A percentile compares a stretch with the other conserved stretches of the same genome.
phyloP scores from a whole-genome alignment of 2,888 invertebrate genomes.

The Agrotis exclamationis region DNA sequence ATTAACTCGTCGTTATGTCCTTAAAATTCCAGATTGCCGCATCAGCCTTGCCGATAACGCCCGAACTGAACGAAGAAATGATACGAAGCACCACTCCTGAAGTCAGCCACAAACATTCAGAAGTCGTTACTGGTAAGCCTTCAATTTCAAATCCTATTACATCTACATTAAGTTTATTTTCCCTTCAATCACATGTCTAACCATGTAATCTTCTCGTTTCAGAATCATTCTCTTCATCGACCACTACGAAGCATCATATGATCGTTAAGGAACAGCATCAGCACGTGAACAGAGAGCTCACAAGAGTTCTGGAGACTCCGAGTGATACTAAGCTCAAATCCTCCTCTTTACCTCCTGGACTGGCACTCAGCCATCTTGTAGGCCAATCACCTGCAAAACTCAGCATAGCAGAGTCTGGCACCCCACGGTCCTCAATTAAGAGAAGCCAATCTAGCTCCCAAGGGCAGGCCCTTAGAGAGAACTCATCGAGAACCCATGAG shows the following conservation, averaged over 20 bases:
- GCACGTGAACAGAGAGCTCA: conserved; percentile 83
- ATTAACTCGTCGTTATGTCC: neutral
- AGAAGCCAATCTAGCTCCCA: conserved; percentile 89
- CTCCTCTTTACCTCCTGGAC: conserved; percentile 92
- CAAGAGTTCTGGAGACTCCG: conserved; percentile 83
- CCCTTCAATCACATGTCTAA: conserved; percentile 5
- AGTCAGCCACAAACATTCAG: conserved; percentile 84
- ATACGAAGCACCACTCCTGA: conserved; percentile 93
- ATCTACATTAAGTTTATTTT: neutral
- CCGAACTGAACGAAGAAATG: conserved; percentile 95
- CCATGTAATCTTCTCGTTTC: conserved; percentile 63
- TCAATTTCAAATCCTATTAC: neutral
- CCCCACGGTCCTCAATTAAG: conserved; percentile 87
- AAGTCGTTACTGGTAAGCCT: conserved; percentile 87
- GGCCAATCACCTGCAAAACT: conserved; percentile 89
- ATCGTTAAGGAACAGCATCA: conserved; percentile 85
- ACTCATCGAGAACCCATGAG: conserved; percentile 75
- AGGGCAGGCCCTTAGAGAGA: conserved; percentile 83
- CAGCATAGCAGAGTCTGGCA: conserved; percentile 86
- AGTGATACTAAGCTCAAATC: conserved; percentile 92
- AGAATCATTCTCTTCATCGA: conserved; percentile 91
- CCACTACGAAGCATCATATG: conserved; percentile 86
- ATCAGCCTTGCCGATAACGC: conserved; percentile 93
- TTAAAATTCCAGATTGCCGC: conserved; percentile 88
- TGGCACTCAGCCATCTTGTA: conserved; percentile 89